Evolutionary conservation across 2,797 vertebrate species (phyloP), one percentile per base, ranked within the genome.

Genomic region (Pitangus sulphuratus): DNA sequence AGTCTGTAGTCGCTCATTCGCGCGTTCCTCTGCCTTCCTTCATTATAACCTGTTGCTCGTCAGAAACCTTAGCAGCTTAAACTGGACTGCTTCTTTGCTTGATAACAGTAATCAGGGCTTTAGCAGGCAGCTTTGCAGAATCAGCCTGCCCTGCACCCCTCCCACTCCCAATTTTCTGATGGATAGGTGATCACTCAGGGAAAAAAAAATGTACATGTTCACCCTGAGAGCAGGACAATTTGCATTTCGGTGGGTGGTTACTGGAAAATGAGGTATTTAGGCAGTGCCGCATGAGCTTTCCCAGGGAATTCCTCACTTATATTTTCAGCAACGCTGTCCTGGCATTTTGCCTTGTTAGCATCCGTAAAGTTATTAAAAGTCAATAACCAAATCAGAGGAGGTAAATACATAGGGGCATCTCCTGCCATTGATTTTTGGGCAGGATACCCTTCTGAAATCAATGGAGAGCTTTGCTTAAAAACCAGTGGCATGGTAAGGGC

Each of bases 21-120:
- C 17, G 4, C 56, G 1, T 92, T 82, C 71, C 87, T 89, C 87
- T 87, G 89, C 93, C 84, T 96, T 33, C 93, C 90, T 75, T 95
- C 93, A 35, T 96, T 92, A 93, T 48, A 88, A 97, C 94, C 91
- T 96, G 93, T 96, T 97, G 95, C 95, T 92, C 6, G 0, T 85
- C 95, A 94, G 69, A 92, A 96, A 81, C 92, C 95, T 96, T 45
- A 90, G 95, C 95, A 92, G 95, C 95, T 97, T 94, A 96, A 93
- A 95, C 82, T 89, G 89, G 89, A 89, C 95, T 92, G 91, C 93
- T 87, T 95, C 93, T 90, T 45, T 56, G 61, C 94, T 91, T 76
- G 94, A 97, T 96, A 95, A 96, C 83, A 24, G 66, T 95, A 97
- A 97, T 96, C 95, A 93, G 83, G 87, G 95, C 87, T 97, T 97